Evolutionary conservation across 2,113 vertebrate genomes (phyloP), one percentile per base, ranked within the genome.

Genomic region (Heptranchias perlo): DNA sequence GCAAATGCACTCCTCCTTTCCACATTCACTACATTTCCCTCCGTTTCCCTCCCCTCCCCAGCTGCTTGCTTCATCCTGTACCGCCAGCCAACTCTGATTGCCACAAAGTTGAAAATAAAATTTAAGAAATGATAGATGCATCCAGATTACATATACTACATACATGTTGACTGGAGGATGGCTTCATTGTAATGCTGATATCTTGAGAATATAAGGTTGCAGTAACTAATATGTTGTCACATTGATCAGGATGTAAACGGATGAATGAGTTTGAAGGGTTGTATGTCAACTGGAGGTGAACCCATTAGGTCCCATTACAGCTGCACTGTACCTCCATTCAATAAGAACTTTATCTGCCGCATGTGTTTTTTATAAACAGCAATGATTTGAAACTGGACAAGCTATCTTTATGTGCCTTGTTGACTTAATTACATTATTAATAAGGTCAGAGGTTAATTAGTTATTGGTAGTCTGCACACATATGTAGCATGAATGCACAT

Each of bases 401-500:
- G 94, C 44, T 69, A 52, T 73, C 44, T 95, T 69, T 69, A 95
- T 52, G 52, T 95, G 44, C 47, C 94, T 73, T 69, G 39, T 69
- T 95, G 64, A 69, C 65, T 95, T 95, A 95, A 95, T 95, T 95
- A 95, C n/a, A 44, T 95, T 69, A 95, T 95, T 73, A 69, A 54
- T 91, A 47, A 95, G 94, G 94, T 69, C 18, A 47, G n/a, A 94
- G 94, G 44, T 95, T 95, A 95, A 95, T 95, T 95, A 95, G 64
- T 49, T 95, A n/a, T n/a, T n/a, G n/a, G n/a, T 31, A 31, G 54
- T 23, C 3, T 47, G 44, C 11, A 49, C 16, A 86, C 39, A 47
- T 8, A 25, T 23, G 21, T 47, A 82, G 10, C n/a, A 82, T 44
- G 23, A 28, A 86, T 35, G 28, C 13, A 54, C 10, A 23, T 28